Evolutionary conservation across 2,113 vertebrate species (phyloP), one percentile per base, ranked within the genome.

Genomic region (Pithys albifrons): DNA sequence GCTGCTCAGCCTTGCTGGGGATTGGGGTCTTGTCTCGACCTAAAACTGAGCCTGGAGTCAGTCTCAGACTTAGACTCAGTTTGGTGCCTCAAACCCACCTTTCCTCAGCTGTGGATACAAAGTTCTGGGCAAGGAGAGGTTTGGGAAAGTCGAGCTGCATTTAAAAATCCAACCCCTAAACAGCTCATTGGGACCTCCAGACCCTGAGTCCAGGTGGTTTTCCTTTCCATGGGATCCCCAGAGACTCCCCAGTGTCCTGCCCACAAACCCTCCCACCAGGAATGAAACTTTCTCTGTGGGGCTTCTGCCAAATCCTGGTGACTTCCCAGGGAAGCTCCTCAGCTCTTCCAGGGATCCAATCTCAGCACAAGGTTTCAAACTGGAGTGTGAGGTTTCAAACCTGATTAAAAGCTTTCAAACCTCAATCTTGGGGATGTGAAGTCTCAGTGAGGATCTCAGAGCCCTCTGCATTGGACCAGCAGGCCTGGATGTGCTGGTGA

Each of bases 391-490:
- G 12, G 25, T 17, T 51, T 76, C 20, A 58, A 43, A 41, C 37
- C 28, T 11, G 18, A 49, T 7, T 31, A 4, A 65, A 74, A 45
- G 3, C 4, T 41, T 49, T 69, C 35, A 46, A 14, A 49, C 16
- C 35, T 55, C 35, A 54, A 23, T 25, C 5, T 3, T 23, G 20
- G n/a, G 3, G 2, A 41, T 64, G 11, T n/a, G 24, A 48, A 39
- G 62, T 35, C 22, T 19, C 64, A 15, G 16, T 4, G 24, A 51
- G 45, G 39, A 29, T 7, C 39, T 37, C 1, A 5, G 33, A 8
- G 12, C 33, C 31, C 35, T 71, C 43, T 37, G 29, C 18, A 2
- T 0, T 41, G 80, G 65, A 17, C 23, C 55, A 14, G 15, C 0
- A 6, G 28, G 39, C 13, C 33, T 74, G 70, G 55, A 58, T 14